Percentiles rank a stretch among this genome's conserved stretches.
Conservation (phyloP, 2,797 vertebrate genomes). For the Anomalospiza imberbis region DNA sequence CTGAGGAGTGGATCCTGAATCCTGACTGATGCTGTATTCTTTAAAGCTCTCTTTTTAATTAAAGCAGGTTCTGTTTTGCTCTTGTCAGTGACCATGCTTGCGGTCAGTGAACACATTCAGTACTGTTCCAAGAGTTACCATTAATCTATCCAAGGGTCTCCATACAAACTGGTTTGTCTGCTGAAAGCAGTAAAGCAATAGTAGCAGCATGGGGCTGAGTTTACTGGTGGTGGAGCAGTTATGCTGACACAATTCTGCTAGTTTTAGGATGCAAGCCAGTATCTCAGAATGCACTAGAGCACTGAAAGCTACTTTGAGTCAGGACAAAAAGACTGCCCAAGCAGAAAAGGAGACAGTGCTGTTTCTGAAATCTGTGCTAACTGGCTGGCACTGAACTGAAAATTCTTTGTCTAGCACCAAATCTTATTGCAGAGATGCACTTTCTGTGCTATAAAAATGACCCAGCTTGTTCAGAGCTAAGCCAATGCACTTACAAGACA, state of each 20-base stretch:
- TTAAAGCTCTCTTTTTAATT: background rate
- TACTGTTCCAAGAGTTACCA: background rate
- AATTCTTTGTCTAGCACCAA: background rate
- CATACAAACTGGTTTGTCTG: background rate
- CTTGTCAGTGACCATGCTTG: background rate
- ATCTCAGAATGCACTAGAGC: background rate
- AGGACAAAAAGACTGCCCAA: background rate
- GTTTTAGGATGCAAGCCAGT: background rate
- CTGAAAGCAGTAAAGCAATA: background rate
- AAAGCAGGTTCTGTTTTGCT: background rate
- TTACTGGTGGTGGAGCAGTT: background rate
- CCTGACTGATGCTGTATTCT: background rate
- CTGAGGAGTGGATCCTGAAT: background rate
- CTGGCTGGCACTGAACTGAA: background rate
- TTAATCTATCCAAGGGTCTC: background rate
- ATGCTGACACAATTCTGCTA: background rate
- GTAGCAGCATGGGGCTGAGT: background rate
- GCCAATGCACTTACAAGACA: background rate
- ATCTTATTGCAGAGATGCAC: background rate
- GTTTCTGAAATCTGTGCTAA: background rate
- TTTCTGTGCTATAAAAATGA: background rate
- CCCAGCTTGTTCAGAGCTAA: background rate
- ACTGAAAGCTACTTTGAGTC: background rate
- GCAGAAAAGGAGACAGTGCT: background rate
- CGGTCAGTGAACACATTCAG: background rate